A percentile compares a stretch with the other conserved stretches of the same genome.
These are phyloP conservation scores for Metalampra italica DNA, from an alignment of 2,888 invertebrate genomes.

Conservation along the genomic window DNA sequence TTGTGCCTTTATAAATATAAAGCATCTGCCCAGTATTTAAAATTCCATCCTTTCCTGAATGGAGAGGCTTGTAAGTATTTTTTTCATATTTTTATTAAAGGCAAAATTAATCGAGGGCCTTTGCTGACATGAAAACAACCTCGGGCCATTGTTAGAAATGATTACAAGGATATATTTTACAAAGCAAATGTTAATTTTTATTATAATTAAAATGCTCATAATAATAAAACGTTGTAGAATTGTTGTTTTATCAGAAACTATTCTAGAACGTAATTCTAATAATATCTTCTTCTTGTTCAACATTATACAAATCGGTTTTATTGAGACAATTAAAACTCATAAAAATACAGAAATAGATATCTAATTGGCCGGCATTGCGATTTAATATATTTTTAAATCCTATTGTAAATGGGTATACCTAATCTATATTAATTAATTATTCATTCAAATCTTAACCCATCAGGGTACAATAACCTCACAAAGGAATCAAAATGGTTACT, in stretches of 20 bases:
- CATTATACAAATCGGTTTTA: not conserved
- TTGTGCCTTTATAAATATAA: slow-evolving; percentile 12
- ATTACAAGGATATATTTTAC: slow-evolving; percentile 67
- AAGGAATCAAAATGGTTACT: slow-evolving; percentile 45
- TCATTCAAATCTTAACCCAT: no score
- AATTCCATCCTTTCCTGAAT: slow-evolving; percentile 39
- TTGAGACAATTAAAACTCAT: slow-evolving; percentile 13
- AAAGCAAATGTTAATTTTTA: slow-evolving; percentile 73
- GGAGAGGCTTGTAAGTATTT: slow-evolving; percentile 7
- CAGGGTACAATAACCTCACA: slow-evolving; percentile 16
- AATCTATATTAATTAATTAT: no score
- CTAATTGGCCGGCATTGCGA: slow-evolving; percentile 13
- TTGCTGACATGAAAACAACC: slow-evolving; percentile 70
- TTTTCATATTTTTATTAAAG: slow-evolving; percentile 51
- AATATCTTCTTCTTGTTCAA: not conserved
- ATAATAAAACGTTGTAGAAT: slow-evolving; percentile 52
- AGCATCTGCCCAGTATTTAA: slow-evolving; percentile 46
- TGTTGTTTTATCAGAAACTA: slow-evolving; percentile 30
- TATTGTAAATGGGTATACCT: no score
- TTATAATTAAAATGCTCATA: slow-evolving; percentile 51
- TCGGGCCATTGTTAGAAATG: slow-evolving; percentile 65
- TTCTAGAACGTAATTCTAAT: slow-evolving; percentile 16
- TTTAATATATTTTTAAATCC: no score
- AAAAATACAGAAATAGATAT: slow-evolving; percentile 43
- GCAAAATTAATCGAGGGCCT: slow-evolving; percentile 68